Conservation (phyloP, 1,140 invertebrate species). For the Diorhabda sublineata region DNA sequence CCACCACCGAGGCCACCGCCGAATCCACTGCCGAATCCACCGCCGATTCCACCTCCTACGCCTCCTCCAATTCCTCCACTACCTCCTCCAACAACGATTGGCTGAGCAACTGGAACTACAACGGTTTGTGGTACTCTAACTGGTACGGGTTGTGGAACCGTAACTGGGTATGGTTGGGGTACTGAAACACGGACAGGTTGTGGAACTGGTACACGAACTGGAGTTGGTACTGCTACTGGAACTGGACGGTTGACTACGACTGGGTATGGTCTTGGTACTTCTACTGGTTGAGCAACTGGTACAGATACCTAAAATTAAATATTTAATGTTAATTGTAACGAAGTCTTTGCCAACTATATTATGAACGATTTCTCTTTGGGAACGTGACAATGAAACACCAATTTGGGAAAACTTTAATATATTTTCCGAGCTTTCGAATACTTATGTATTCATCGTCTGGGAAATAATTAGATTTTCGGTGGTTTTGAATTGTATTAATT, state of each 20-base stretch:
- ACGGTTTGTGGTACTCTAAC: conserved; percentile 42
- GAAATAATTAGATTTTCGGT: too few relatives aligned
- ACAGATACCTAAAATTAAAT: conserved; percentile 29
- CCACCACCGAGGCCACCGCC: conserved; percentile 26
- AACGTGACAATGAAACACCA: too few relatives aligned
- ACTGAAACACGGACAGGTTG: conserved; percentile 36
- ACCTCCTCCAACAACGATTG: conserved; percentile 35
- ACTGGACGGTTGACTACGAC: conserved; percentile 35
- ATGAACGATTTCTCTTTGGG: too few relatives aligned
- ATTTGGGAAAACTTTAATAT: too few relatives aligned
- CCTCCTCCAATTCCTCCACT: conserved; percentile 20
- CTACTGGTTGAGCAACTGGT: conserved; percentile 40
- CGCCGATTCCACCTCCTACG: conserved; percentile 20
- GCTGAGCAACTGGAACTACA: conserved; percentile 41
- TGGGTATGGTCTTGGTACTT: conserved; percentile 43
- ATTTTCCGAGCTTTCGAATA: too few relatives aligned
- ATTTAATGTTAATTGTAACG: not conserved
- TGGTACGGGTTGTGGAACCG: conserved; percentile 35
- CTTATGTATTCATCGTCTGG: too few relatives aligned
- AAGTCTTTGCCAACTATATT: not conserved
- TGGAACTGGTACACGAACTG: conserved; percentile 35
- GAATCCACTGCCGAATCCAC: conserved; percentile 21
- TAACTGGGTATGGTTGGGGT: conserved; percentile 39
- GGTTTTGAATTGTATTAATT: too few relatives aligned
- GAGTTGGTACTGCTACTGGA: conserved; percentile 34